phyloP scores from a whole-genome alignment of 2,888 invertebrate species.

The Orthosia cruda region DNA sequence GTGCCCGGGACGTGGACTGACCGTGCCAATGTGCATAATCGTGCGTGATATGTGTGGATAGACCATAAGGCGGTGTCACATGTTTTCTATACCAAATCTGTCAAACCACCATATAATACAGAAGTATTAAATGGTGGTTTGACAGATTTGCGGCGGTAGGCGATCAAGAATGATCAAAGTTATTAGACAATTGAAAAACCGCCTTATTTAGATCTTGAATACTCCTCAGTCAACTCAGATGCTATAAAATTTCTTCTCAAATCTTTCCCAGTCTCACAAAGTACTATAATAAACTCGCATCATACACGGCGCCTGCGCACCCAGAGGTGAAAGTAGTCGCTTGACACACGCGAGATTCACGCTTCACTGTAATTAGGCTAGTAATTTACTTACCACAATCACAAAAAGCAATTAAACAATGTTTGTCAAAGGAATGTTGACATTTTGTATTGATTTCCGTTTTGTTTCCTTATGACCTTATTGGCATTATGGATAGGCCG shows the following conservation, averaged over 20 bases:
- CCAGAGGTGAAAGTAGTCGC: constrained; percentile 61
- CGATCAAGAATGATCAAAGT: no score
- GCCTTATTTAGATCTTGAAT: no score
- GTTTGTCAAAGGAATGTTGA: constrained; percentile 16
- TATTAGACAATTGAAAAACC: no score
- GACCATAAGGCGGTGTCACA: no score
- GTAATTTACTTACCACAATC: constrained; percentile 53
- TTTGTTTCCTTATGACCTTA: constrained; percentile 36
- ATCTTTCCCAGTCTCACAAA: constrained; percentile 18
- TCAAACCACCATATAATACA: no score
- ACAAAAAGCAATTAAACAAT: constrained; percentile 8
- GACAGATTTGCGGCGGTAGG: no score
- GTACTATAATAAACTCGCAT: constrained; percentile 37
- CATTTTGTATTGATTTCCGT: constrained; percentile 34
- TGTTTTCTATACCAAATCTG: no score
- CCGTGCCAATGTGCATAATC: no score
- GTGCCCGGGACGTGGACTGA: no score
- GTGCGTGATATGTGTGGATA: no score
- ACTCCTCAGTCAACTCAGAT: background rate
- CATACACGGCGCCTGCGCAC: constrained; percentile 34
- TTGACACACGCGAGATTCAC: constrained; percentile 67
- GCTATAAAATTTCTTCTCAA: background rate
- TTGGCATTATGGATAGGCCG: background rate
- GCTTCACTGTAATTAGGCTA: constrained; percentile 57
- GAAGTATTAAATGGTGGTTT: no score